phyloP scores from a whole-genome alignment of 2,888 invertebrate species.

The Patella caerulea region DNA sequence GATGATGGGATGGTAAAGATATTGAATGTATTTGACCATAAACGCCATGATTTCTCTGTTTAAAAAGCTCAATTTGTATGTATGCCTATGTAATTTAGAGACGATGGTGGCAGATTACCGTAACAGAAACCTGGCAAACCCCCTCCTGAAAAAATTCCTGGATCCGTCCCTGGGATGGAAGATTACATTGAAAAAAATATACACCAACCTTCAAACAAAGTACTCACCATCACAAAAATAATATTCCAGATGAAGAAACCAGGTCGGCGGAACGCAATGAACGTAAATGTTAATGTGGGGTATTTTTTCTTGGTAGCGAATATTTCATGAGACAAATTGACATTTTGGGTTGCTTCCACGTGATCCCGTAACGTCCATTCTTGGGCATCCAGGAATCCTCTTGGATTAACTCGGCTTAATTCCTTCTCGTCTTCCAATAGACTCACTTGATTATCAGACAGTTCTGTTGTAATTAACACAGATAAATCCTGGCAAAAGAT shows the following conservation, averaged over 20 bases:
- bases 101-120: too few species aligned
- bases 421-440: slow-evolving; percentile 65
- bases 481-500: slow-evolving; percentile 56
- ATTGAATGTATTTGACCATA: too few species aligned
- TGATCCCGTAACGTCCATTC: slow-evolving; percentile 65
- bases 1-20: too few species aligned
- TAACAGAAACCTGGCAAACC: too few species aligned
- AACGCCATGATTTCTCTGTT: too few species aligned
- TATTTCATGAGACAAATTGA: slow-evolving; percentile 35
- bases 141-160: too few species aligned
- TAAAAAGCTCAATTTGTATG: too few species aligned
- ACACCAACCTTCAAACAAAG: background rate
- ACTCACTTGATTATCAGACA: slow-evolving; percentile 60
- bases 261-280: slow-evolving; percentile 62
- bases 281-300: slow-evolving; percentile 62
- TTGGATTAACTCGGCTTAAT: slow-evolving; percentile 62
- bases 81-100: too few species aligned
- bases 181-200: too few species aligned
- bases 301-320: slow-evolving; percentile 54
- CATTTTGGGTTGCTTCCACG: slow-evolving; percentile 41
- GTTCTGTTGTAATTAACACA: slow-evolving; percentile 61
- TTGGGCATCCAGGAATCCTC: slow-evolving; percentile 67
- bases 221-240: slow-evolving; percentile 65
- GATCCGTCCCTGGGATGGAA: too few species aligned
- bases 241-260: slow-evolving; percentile 70